A percentile compares a stretch with the other conserved stretches of the same genome.
Conservation (phyloP, 2,888 invertebrate species). For the Tyria jacobaeae region DNA sequence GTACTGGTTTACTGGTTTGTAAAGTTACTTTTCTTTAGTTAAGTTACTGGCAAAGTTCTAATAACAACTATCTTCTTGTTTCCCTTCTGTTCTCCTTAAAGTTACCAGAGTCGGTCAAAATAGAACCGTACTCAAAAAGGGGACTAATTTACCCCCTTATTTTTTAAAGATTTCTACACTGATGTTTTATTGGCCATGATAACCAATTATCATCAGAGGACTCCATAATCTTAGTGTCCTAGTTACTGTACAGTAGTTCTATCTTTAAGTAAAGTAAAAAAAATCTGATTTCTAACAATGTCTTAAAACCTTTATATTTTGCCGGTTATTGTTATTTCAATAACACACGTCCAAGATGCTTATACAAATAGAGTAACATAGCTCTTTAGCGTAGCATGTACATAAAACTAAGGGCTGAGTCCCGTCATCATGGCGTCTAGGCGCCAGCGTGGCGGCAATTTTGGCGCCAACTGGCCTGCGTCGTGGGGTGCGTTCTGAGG, state of each 20-base stretch:
- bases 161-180: too few species aligned
- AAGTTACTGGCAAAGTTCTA: neutral
- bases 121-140: neutral
- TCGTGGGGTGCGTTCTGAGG: conserved; percentile 67
- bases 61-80: neutral
- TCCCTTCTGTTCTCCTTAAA: neutral
- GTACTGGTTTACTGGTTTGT: too few species aligned
- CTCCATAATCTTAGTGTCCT: too few species aligned
- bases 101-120: neutral
- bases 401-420: conserved; percentile 56
- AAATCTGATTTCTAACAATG: too few species aligned
- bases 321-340: neutral
- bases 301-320: too few species aligned
- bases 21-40: neutral
- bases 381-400: conserved; percentile 3
- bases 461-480: conserved; percentile 77
- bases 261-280: too few species aligned
- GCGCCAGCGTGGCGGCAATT: conserved; percentile 74
- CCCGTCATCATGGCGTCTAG: conserved; percentile 54
- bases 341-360: neutral
- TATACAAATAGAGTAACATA: neutral
- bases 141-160: neutral
- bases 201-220: neutral
- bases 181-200: too few species aligned
- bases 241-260: too few species aligned